Conservation (phyloP, 1,140 invertebrate genomes). For the Drosophila orosa region DNA sequence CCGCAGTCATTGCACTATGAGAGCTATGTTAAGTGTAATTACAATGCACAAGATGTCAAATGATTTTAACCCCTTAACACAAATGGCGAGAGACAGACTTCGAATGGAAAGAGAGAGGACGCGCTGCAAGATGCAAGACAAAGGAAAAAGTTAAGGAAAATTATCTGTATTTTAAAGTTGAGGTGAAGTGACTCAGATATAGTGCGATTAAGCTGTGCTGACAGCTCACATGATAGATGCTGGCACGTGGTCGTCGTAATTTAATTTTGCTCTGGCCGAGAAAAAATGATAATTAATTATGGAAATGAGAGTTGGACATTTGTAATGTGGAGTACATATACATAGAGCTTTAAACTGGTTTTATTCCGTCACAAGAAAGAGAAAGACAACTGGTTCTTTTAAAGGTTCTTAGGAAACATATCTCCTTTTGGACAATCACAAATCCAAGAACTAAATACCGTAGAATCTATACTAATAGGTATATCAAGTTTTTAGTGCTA, state of each 20-base stretch:
- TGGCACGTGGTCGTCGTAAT: constrained; percentile 44
- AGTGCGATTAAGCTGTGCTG: constrained; percentile 29
- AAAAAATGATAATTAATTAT: constrained; percentile 50
- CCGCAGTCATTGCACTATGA: constrained; percentile 37
- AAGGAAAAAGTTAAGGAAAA: constrained; percentile 33
- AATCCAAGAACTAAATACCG: background rate
- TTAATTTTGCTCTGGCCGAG: constrained; percentile 37
- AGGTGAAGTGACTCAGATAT: constrained; percentile 38
- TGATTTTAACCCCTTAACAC: constrained; percentile 71
- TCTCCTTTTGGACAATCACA: constrained; percentile 10
- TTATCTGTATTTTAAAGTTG: constrained; percentile 19
- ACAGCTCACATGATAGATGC: constrained; percentile 40
- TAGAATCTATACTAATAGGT: background rate
- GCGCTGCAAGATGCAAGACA: constrained; percentile 23
- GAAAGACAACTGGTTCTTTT: constrained; percentile 29
- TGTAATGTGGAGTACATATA: constrained; percentile 33
- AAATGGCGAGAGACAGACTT: constrained; percentile 29
- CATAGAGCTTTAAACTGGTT: constrained; percentile 21
- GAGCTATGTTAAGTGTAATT: constrained; percentile 60
- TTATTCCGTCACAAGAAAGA: background rate
- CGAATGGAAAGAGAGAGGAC: constrained; percentile 30
- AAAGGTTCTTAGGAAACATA: constrained; percentile 1
- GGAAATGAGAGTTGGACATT: constrained; percentile 38
- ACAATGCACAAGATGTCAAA: constrained; percentile 71
- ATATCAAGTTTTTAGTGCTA: background rate